Evolutionary conservation across 2,888 invertebrate genomes (phyloP).

Genomic region (Calliscelio sp.): DNA sequence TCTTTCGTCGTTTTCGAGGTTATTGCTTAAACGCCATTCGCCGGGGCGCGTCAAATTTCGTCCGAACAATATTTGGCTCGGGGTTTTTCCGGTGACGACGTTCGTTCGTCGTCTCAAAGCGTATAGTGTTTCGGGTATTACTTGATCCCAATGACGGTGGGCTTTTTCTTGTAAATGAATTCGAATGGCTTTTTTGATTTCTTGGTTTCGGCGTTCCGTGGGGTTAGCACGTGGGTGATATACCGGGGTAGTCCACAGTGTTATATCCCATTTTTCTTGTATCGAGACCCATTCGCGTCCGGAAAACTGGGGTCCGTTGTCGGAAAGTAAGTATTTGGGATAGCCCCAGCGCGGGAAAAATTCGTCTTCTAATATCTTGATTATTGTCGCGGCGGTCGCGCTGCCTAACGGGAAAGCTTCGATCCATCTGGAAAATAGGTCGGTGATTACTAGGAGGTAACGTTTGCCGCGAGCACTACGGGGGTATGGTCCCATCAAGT

Average conservation of each 20-base stretch:
- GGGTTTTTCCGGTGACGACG: constrained; percentile 1
- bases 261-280: not conserved
- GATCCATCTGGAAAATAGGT: not conserved
- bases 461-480: too few species aligned
- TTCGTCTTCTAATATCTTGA: too few species aligned
- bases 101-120: constrained; percentile 19
- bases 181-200: constrained; percentile 55
- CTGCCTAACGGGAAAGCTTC: not conserved
- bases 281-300: not conserved
- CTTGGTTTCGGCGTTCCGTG: constrained; percentile 16
- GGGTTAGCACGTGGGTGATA: constrained; percentile 39
- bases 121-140: constrained; percentile 9
- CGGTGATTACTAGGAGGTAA: too few species aligned
- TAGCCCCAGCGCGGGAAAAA: constrained; percentile 43
- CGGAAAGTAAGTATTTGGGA: constrained; percentile 38
- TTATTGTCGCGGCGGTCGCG: too few species aligned
- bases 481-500: too few species aligned
- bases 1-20: too few species aligned
- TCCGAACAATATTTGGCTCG: constrained; percentile 27
- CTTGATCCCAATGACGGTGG: constrained; percentile 48
- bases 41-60: constrained; percentile 1
- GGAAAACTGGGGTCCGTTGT: constrained; percentile 68
- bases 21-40: too few species aligned
- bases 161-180: not conserved
- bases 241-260: constrained; percentile 4